Conservation (phyloP, 2,888 invertebrate species). For the Ochlodes sylvanus region DNA sequence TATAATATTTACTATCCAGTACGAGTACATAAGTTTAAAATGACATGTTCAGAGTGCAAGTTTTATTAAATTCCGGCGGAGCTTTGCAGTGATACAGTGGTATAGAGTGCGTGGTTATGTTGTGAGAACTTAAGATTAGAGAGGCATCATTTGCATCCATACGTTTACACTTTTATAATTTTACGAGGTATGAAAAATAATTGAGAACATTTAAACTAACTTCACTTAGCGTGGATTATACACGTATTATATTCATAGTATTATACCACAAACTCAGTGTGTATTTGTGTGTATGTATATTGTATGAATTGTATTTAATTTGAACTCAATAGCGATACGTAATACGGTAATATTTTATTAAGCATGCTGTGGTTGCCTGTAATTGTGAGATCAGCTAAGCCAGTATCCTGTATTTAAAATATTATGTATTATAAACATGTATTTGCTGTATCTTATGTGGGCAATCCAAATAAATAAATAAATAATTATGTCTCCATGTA, state of each 20-base stretch:
- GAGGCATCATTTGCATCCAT: background rate
- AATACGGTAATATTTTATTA: too few species aligned
- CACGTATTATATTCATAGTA: too few species aligned
- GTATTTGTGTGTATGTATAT: background rate
- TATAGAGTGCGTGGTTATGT: background rate
- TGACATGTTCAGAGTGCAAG: background rate
- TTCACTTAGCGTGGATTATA: background rate
- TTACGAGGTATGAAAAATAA: background rate
- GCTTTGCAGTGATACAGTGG: background rate
- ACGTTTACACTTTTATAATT: background rate
- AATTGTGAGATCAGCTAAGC: too few species aligned
- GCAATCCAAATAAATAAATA: too few species aligned
- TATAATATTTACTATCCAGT: background rate
- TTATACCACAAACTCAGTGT: background rate
- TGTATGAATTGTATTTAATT: too few species aligned
- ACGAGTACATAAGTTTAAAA: background rate
- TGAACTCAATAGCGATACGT: too few species aligned
- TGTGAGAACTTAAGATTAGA: constrained; percentile 1
- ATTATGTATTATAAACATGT: too few species aligned
- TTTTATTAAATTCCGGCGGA: constrained; percentile 1
- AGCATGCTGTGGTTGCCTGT: too few species aligned
- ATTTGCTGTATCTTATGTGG: too few species aligned
- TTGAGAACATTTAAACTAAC: background rate
- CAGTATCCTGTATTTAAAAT: too few species aligned
- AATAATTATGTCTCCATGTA: too few species aligned